These are phyloP conservation scores for Myiopsitta monachus DNA, from an alignment of 2,113 vertebrate species.

Conservation along the genomic window DNA sequence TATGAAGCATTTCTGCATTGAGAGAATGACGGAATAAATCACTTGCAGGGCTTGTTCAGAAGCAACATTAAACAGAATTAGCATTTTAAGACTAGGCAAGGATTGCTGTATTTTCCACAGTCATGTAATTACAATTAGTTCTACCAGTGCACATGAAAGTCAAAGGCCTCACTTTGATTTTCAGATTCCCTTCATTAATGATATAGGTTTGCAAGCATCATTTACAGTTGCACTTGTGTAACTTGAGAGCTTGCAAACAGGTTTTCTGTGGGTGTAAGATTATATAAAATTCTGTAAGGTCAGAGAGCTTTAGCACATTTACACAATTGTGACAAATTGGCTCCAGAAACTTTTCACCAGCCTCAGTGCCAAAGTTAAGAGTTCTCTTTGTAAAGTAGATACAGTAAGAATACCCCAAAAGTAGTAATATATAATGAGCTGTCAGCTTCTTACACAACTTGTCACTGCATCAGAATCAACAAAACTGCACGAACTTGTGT, in stretches of 20 bases:
- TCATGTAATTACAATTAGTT: neutral
- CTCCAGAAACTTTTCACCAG: neutral
- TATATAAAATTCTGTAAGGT: conserved; percentile 41
- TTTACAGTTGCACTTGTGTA: neutral
- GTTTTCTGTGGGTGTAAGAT: conserved; percentile 39
- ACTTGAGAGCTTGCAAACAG: conserved; percentile 15
- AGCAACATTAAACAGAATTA: neutral
- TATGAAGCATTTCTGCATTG: neutral
- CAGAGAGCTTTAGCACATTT: conserved; percentile 13
- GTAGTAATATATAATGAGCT: neutral
- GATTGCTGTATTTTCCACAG: neutral
- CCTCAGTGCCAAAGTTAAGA: neutral
- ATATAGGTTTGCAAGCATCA: neutral
- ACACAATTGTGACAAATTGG: neutral
- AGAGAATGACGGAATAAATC: neutral
- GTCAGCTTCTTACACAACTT: neutral
- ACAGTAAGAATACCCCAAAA: neutral
- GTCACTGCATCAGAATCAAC: neutral
- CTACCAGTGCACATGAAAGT: neutral
- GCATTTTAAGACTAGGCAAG: neutral
- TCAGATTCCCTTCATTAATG: neutral
- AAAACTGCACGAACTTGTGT: neutral
- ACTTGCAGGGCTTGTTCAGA: neutral
- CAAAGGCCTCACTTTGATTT: neutral
- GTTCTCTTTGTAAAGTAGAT: neutral